These are phyloP conservation scores for Cinclus cinclus DNA, from an alignment of 2,113 vertebrate genomes.

Conservation along the genomic window DNA sequence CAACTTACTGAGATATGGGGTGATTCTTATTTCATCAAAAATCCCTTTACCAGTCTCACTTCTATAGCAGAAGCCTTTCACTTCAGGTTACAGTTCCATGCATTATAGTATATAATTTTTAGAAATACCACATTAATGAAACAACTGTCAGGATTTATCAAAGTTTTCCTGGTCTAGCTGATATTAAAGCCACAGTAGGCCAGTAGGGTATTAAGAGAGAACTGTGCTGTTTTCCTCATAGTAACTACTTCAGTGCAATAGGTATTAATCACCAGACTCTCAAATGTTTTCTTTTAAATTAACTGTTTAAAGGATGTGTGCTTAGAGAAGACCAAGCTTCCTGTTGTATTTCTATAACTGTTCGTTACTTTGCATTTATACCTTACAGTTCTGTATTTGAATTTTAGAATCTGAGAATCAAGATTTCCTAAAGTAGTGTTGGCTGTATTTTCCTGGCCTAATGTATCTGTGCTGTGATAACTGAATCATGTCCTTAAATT, in stretches of 20 bases:
- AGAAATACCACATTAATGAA: neutral
- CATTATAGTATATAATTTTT: neutral
- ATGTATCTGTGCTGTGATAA: neutral
- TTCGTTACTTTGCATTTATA: neutral
- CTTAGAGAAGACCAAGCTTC: neutral
- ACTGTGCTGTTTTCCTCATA: neutral
- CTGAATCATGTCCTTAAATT: slow-evolving; percentile 14
- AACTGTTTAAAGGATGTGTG: neutral
- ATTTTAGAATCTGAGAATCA: neutral
- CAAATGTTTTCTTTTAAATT: neutral
- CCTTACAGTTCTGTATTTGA: neutral
- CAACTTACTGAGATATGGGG: neutral
- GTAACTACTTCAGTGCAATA: neutral
- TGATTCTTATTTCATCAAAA: neutral
- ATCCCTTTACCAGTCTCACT: neutral
- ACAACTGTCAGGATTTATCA: neutral
- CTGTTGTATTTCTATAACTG: neutral
- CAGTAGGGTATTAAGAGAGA: neutral
- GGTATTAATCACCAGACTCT: neutral
- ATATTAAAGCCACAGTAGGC: neutral
- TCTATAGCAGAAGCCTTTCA: neutral
- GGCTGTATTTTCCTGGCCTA: neutral
- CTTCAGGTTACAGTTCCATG: neutral
- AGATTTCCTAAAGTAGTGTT: neutral
- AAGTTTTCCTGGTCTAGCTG: neutral